Conservation (phyloP, 2,113 vertebrate genomes). For the Pseudopipra pipra region DNA sequence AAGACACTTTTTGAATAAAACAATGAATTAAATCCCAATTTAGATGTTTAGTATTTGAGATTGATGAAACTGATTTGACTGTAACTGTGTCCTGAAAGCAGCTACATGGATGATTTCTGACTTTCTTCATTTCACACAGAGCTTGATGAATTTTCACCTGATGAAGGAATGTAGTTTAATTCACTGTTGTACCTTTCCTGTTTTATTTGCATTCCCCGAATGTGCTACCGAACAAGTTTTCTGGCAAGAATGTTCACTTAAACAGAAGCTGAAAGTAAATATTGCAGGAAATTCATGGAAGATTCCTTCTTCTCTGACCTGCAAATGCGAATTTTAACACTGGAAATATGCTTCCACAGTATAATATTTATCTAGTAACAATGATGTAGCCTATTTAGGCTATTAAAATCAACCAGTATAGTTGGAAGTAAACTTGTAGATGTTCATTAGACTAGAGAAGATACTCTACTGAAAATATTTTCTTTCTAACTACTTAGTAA, state of each 20-base stretch:
- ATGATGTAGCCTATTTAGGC: neutral
- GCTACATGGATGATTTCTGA: neutral
- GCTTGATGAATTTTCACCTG: neutral
- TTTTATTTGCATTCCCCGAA: neutral
- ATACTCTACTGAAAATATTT: neutral
- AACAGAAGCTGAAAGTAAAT: neutral
- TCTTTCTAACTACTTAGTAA: neutral
- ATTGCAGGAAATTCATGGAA: neutral
- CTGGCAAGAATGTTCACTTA: neutral
- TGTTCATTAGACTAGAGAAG: neutral
- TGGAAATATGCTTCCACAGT: neutral
- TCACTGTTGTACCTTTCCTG: neutral
- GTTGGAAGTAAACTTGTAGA: neutral
- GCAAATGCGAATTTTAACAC: neutral
- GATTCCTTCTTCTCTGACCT: neutral
- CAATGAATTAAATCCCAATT: neutral
- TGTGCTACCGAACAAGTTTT: neutral
- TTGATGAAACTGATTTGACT: neutral
- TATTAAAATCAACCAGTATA: neutral
- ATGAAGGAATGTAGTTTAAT: neutral
- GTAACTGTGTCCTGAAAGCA: neutral
- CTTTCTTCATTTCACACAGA: neutral
- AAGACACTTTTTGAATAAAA: neutral
- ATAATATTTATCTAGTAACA: neutral
- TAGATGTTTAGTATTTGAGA: neutral